phyloP scores from a whole-genome alignment of 2,888 invertebrate species.

The Drosophila cracens region DNA sequence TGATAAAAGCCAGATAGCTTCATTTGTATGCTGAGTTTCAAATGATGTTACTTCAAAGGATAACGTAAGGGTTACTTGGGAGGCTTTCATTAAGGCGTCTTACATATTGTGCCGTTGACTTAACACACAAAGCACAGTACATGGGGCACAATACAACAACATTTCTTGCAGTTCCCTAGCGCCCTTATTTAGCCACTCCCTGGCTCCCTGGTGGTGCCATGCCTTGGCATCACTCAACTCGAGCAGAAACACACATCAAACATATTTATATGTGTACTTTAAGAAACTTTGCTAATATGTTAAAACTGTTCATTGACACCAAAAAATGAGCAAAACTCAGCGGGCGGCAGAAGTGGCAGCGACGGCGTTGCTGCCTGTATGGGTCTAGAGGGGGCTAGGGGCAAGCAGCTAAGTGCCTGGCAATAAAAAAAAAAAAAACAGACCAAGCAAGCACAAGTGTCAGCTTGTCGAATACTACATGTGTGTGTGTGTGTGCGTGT shows the following conservation, averaged over 20 bases:
- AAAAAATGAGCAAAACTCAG: conserved; percentile 73
- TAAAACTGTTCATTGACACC: conserved; percentile 81
- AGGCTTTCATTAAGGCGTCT: conserved; percentile 46
- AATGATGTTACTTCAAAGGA: conserved; percentile 17
- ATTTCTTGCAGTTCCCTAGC: not conserved
- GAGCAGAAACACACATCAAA: conserved; percentile 68
- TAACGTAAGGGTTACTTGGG: conserved; percentile 19
- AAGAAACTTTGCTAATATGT: conserved; percentile 81
- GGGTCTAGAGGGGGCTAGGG: not conserved
- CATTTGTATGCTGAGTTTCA: not conserved
- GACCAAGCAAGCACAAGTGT: conserved; percentile 63
- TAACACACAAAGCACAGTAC: conserved; percentile 30
- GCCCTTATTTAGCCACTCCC: not conserved
- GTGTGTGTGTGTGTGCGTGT: conserved; percentile 28
- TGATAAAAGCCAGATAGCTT: not conserved
- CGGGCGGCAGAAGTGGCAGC: conserved; percentile 19
- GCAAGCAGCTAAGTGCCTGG: conserved; percentile 39
- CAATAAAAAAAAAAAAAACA: conserved; percentile 32
- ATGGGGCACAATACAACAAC: not conserved
- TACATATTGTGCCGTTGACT: conserved; percentile 61
- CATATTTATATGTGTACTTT: conserved; percentile 76
- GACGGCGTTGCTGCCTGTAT: not conserved
- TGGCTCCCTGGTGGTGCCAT: not conserved
- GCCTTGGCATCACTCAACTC: conserved; percentile 20
- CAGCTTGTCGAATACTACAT: conserved; percentile 34